phyloP scores from a whole-genome alignment of 2,888 invertebrate species.

The Agrotis segetum region DNA sequence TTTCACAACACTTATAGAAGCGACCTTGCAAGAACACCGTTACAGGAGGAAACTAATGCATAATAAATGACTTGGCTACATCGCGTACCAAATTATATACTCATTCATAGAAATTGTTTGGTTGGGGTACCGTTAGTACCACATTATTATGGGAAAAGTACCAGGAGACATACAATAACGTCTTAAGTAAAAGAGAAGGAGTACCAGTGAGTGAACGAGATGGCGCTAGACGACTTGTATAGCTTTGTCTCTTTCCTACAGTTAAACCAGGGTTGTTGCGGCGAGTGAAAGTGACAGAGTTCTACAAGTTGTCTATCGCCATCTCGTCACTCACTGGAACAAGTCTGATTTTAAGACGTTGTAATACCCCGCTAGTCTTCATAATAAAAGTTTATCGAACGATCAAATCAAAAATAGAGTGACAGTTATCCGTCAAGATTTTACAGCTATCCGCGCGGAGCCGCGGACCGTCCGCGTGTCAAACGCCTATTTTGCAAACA shows the following conservation, averaged over 20 bases:
- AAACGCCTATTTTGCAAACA: not conserved
- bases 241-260: no score
- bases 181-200: no score
- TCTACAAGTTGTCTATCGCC: no score
- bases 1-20: conserved; percentile 10
- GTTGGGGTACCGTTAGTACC: conserved; percentile 27
- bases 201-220: no score
- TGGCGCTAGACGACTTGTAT: no score
- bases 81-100: conserved; percentile 21
- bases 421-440: conserved; percentile 1
- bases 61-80: conserved; percentile 44
- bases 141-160: conserved; percentile 30
- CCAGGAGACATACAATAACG: no score
- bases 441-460: conserved; percentile 15
- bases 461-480: conserved; percentile 7
- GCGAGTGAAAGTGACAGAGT: no score
- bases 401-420: not conserved
- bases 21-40: conserved; percentile 21
- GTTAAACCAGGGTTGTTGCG: no score
- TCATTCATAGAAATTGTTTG: conserved; percentile 26
- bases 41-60: conserved; percentile 27
- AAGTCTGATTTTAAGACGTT: no score
- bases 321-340: no score
- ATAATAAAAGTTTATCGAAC: no score
- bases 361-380: no score